Evolutionary conservation across 2,797 vertebrate species (phyloP).

Genomic region (Rhinatrema bivittatum): DNA sequence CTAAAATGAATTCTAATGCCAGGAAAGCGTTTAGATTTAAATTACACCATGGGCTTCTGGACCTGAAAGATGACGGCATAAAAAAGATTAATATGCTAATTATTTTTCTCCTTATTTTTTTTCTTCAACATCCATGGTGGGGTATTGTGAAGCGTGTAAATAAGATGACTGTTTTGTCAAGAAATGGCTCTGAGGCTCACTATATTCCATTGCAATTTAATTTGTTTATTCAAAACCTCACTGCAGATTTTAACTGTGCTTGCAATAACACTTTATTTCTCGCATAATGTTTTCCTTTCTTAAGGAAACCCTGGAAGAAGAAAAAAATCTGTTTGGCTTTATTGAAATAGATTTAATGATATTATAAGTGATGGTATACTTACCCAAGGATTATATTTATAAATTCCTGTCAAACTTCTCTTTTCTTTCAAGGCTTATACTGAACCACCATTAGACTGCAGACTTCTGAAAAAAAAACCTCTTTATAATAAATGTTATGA

Average conservation of each 20-base stretch:
- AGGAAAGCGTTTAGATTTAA: slow-evolving; percentile 99
- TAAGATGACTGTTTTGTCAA: slow-evolving; percentile 99
- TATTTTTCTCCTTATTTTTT: slow-evolving; percentile 97
- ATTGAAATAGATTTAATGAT: slow-evolving; percentile 69
- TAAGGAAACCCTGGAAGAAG: slow-evolving; percentile 57
- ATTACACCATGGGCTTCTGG: slow-evolving; percentile 97
- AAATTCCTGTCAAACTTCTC: slow-evolving; percentile 58
- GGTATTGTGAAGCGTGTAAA: slow-evolving; percentile 99
- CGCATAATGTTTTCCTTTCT: slow-evolving; percentile 77
- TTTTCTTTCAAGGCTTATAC: slow-evolving; percentile 10
- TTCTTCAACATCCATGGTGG: slow-evolving; percentile 87
- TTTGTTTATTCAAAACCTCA: slow-evolving; percentile 78
- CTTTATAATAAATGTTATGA: too few species aligned
- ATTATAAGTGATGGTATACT: slow-evolving; percentile 60
- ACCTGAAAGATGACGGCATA: slow-evolving; percentile 99
- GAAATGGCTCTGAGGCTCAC: slow-evolving; percentile 81
- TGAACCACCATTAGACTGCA: too few species aligned
- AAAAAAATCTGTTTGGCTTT: slow-evolving; percentile 63
- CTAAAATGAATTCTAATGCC: slow-evolving; percentile 99
- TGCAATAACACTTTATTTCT: slow-evolving; percentile 86
- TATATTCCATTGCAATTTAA: slow-evolving; percentile 74
- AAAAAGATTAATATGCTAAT: slow-evolving; percentile 99
- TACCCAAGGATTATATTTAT: slow-evolving; percentile 52
- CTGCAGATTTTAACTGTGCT: slow-evolving; percentile 86
- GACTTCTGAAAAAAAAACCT: too few species aligned